Evolutionary conservation across 2,888 invertebrate species (phyloP), one percentile per base, ranked within the genome.

Genomic region (Phalangium opilio): DNA sequence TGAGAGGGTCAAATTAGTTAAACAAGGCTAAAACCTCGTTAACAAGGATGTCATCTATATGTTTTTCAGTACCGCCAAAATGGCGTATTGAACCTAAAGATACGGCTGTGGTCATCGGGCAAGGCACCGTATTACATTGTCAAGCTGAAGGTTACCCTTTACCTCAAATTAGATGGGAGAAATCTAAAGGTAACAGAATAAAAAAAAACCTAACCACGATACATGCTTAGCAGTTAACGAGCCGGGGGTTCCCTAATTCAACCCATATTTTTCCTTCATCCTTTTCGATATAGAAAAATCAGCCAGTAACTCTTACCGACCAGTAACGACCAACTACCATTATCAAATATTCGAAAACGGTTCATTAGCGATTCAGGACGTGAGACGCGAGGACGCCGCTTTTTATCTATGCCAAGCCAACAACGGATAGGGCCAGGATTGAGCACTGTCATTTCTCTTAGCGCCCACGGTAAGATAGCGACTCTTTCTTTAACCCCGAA

Each of bases 351-450:
- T 60, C 19, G 52, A 55, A 19, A 63, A 65, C 48, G 65, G 65
- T 3, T 59, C 61, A 2, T 58, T 67, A 4, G 61, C 60, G 17
- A 64, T 67, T 4, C 55, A 60, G 21, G 61, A 62, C 35, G 62
- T 66, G 3, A 50, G 51, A 3, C 39, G 48, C 8, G 47, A 47
- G 33, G 57, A 57, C 41, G 53, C 48, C 1, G 55, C 51, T 3
- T 51, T 53, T 17, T 57, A 57, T 19, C 73, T 93, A 39, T 95
- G 95, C 65, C 90, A 93, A 70, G 90, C 91, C 50, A 86, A 86
- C 42, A 95, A 95, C 68, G 87, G 90, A 90, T 95, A 60, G 91
- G 91, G 52, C 84, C 89, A 52, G 91, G 89, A 61, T 73, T 93
- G 32, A 93, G 91, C 45, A 91, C 91, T 57, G 89, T 93, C 18